Conservation (phyloP, 1,140 invertebrate genomes). For the Druon quercuslanigerum region DNA sequence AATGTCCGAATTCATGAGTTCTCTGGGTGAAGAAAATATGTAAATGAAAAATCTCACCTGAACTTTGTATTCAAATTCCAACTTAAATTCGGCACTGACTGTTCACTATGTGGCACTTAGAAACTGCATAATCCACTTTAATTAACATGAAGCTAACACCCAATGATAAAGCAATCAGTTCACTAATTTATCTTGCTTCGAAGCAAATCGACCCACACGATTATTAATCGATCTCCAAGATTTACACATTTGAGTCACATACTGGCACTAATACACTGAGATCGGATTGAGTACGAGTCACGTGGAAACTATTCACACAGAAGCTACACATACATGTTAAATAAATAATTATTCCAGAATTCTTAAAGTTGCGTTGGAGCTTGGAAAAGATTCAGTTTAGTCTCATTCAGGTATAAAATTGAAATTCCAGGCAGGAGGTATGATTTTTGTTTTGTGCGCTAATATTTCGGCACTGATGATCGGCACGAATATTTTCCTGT, state of each 20-base stretch:
- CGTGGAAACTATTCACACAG: conserved; percentile 6
- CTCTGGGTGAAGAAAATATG: not conserved
- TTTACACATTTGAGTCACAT: conserved; percentile 15
- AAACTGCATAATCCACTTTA: not conserved
- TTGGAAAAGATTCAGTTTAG: not conserved
- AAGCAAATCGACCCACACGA: not conserved
- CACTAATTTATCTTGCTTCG: not conserved
- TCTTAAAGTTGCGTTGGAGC: not conserved
- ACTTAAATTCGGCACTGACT: not conserved
- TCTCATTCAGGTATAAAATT: not conserved
- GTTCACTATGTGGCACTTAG: not conserved
- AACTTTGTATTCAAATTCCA: not conserved
- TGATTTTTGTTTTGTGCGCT: not conserved
- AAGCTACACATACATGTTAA: not conserved
- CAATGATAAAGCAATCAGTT: conserved; percentile 2
- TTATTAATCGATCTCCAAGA: conserved; percentile 18
- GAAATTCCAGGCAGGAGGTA: conserved; percentile 8
- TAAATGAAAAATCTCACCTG: not conserved
- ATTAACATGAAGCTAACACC: not conserved
- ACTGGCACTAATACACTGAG: not conserved
- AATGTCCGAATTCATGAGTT: too few relatives aligned
- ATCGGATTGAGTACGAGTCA: not conserved
- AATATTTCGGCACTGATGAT: not conserved
- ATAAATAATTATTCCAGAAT: not conserved
- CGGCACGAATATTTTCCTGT: conserved; percentile 1